phyloP scores from a whole-genome alignment of 2,888 invertebrate genomes.

The Sipunculus nudus region DNA sequence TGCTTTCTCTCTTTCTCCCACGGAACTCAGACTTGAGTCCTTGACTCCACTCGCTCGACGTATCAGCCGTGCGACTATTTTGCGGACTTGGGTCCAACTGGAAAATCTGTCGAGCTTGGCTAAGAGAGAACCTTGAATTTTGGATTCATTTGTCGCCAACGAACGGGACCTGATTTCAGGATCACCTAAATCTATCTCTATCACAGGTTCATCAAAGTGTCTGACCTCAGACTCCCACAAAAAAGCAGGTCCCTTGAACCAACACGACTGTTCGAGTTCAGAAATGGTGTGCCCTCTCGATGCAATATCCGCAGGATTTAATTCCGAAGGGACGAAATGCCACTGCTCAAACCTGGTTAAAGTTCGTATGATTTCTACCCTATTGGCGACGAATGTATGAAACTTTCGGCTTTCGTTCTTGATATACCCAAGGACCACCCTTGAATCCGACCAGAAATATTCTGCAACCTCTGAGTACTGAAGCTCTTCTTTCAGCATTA shows the following conservation, averaged over 20 bases:
- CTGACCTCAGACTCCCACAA: background rate
- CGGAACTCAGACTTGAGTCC: too few relatives aligned
- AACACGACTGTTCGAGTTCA: background rate
- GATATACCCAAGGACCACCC: constrained; percentile 15
- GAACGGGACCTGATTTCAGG: too few relatives aligned
- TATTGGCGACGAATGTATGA: constrained; percentile 44
- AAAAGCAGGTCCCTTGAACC: constrained; percentile 15
- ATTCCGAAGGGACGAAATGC: constrained; percentile 39
- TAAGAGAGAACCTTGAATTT: too few relatives aligned
- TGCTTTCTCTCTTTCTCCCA: too few relatives aligned
- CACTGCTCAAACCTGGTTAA: constrained; percentile 27
- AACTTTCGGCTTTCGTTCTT: constrained; percentile 28
- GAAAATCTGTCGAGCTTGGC: too few relatives aligned
- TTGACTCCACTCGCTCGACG: too few relatives aligned
- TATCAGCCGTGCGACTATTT: too few relatives aligned
- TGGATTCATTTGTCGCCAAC: too few relatives aligned
- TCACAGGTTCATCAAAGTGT: background rate
- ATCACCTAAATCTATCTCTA: background rate
- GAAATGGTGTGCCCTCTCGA: constrained; percentile 25
- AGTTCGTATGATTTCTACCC: constrained; percentile 38
- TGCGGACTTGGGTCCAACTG: too few relatives aligned
- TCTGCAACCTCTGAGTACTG: constrained; percentile 12
- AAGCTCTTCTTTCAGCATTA: background rate
- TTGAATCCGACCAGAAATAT: constrained; percentile 16
- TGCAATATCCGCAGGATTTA: constrained; percentile 35